Conservation (phyloP, 2,888 invertebrate genomes). For the Clepsis dumicolana region DNA sequence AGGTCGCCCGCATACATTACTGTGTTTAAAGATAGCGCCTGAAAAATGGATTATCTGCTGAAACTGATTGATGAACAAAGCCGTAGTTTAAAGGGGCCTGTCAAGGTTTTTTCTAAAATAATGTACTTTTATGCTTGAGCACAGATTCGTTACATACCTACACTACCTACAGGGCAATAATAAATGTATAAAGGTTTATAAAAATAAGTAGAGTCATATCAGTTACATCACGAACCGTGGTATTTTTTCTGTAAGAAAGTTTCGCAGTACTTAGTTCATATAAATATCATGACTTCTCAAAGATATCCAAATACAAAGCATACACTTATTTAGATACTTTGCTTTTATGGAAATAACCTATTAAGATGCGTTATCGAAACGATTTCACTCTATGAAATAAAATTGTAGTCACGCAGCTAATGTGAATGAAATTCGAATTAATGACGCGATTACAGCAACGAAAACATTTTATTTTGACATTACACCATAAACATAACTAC, state of each 20-base stretch:
- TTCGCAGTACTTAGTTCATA: too few species aligned
- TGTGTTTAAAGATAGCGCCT: constrained; percentile 63
- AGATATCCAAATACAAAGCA: not conserved
- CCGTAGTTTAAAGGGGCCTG: constrained; percentile 10
- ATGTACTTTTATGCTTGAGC: not conserved
- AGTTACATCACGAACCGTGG: too few species aligned
- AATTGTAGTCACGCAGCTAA: constrained; percentile 69
- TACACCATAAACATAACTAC: constrained; percentile 77
- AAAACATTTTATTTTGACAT: constrained; percentile 81
- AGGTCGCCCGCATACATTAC: constrained; percentile 61
- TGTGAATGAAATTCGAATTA: constrained; percentile 78
- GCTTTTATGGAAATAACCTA: constrained; percentile 52
- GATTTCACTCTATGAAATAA: constrained; percentile 62
- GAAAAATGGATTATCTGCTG: constrained; percentile 61
- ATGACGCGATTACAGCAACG: constrained; percentile 71
- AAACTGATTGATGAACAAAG: constrained; percentile 60
- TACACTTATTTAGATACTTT: constrained; percentile 36
- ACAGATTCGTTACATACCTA: not conserved
- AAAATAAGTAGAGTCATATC: too few species aligned
- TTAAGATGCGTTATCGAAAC: constrained; percentile 64
- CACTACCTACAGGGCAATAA: not conserved
- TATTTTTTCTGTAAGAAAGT: too few species aligned
- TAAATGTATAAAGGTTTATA: not conserved
- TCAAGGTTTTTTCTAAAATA: not conserved
- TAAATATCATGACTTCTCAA: not conserved